These are phyloP conservation scores for Colinus virginianus DNA, from an alignment of 2,113 vertebrate species.

Conservation along the genomic window DNA sequence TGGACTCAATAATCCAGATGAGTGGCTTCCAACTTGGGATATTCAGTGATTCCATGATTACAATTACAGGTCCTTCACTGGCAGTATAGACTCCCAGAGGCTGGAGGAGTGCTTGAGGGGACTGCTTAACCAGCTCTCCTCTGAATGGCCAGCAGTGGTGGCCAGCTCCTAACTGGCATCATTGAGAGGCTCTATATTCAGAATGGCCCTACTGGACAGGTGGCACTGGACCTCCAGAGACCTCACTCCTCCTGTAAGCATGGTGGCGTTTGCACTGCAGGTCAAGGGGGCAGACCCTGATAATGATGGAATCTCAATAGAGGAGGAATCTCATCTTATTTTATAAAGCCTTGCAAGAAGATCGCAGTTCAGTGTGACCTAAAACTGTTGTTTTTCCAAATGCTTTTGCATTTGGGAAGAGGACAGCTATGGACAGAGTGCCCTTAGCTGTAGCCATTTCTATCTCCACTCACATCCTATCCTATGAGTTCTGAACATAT, in stretches of 20 bases:
- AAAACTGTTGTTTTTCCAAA: background rate
- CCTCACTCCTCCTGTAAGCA: background rate
- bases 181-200: background rate
- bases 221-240: background rate
- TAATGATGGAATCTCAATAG: background rate
- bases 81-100: background rate
- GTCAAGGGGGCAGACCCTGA: background rate
- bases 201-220: background rate
- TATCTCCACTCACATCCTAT: background rate
- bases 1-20: too few relatives aligned
- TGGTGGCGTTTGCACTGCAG: background rate
- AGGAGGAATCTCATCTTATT: background rate
- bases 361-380: background rate
- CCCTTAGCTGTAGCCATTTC: background rate
- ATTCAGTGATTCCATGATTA: too few relatives aligned
- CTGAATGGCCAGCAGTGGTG: background rate
- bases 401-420: background rate
- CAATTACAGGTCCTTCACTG: background rate
- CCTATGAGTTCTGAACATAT: background rate
- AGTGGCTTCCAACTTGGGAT: too few relatives aligned
- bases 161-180: background rate
- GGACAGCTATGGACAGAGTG: background rate
- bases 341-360: conserved; percentile 19
- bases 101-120: background rate
- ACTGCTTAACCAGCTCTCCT: background rate